Percentiles rank a stretch among this genome's conserved stretches.
Conservation (phyloP, 2,113 vertebrate genomes). For the Isurus oxyrinchus region DNA sequence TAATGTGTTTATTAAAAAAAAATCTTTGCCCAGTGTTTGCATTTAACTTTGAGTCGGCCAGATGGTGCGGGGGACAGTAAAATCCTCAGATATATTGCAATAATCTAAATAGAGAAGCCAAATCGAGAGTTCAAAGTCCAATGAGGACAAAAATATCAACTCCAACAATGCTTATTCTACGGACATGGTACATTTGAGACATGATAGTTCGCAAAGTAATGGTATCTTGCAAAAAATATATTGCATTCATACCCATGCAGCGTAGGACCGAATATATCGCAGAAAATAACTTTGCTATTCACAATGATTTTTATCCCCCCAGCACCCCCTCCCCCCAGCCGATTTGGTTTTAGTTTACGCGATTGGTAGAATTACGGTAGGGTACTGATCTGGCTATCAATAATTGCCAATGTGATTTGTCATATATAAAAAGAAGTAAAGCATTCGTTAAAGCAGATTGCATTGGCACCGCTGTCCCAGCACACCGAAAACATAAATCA, state of each 20-base stretch:
- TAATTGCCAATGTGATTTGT: slow-evolving; percentile 37
- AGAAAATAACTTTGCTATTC: background rate
- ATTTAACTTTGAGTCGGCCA: background rate
- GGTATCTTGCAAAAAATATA: background rate
- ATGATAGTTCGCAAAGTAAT: background rate
- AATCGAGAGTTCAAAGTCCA: background rate
- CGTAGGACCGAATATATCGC: background rate
- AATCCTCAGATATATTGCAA: background rate
- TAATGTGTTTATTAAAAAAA: slow-evolving; percentile 49
- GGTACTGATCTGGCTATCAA: slow-evolving; percentile 31
- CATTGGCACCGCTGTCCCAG: slow-evolving; percentile 58
- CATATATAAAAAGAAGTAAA: slow-evolving; percentile 39
- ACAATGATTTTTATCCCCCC: background rate
- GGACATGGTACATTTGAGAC: background rate
- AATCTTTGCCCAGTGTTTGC: background rate
- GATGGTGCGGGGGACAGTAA: background rate
- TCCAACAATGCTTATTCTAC: background rate
- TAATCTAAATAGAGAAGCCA: background rate
- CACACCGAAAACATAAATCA: slow-evolving; percentile 65
- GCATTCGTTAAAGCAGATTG: slow-evolving; percentile 58
- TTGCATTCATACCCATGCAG: background rate
- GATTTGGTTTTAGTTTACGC: background rate
- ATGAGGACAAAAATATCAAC: background rate
- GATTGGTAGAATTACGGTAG: slow-evolving; percentile 21
- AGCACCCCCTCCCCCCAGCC: too few relatives aligned